phyloP scores from a whole-genome alignment of 2,797 vertebrate species.

The Clamator glandarius region DNA sequence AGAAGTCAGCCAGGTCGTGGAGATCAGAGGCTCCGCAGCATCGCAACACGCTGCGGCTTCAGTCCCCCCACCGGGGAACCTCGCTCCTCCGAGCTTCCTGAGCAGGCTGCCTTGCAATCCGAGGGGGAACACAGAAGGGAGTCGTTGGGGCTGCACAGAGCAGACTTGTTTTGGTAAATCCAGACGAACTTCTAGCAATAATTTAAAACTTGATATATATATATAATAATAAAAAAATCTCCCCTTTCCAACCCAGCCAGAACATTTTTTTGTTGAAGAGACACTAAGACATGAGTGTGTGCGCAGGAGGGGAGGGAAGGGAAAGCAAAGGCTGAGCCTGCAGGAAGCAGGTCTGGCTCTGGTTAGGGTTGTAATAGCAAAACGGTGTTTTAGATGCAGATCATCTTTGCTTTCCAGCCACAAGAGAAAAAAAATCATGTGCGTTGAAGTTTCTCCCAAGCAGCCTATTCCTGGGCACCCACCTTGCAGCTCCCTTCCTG shows the following conservation, averaged over 20 bases:
- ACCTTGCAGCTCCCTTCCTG: slow-evolving; percentile 57
- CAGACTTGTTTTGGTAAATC: slow-evolving; percentile 82
- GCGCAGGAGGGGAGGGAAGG: slow-evolving; percentile 57
- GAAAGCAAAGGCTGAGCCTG: slow-evolving; percentile 32
- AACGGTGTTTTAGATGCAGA: slow-evolving; percentile 52
- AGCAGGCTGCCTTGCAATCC: slow-evolving; percentile 72
- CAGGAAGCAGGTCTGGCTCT: slow-evolving; percentile 67
- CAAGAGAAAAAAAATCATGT: slow-evolving; percentile 62
- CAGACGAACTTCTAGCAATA: slow-evolving; percentile 82
- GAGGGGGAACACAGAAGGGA: slow-evolving; percentile 47
- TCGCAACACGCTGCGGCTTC: not conserved
- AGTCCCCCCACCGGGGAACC: slow-evolving; percentile 20
- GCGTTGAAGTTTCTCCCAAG: slow-evolving; percentile 65
- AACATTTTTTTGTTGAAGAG: slow-evolving; percentile 42
- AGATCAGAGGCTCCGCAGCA: slow-evolving; percentile 58
- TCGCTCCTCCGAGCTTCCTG: slow-evolving; percentile 67
- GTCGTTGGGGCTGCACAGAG: slow-evolving; percentile 39
- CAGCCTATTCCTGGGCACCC: slow-evolving; percentile 54
- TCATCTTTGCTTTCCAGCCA: slow-evolving; percentile 66
- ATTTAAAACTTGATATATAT: slow-evolving; percentile 86
- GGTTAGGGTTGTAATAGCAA: slow-evolving; percentile 58
- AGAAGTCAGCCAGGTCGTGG: slow-evolving; percentile 16
- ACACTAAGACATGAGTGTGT: slow-evolving; percentile 71
- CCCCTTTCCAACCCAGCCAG: slow-evolving; percentile 71
- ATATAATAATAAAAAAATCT: slow-evolving; percentile 78